Conservation (phyloP, 2,797 vertebrate species). For the Morus bassanus region DNA sequence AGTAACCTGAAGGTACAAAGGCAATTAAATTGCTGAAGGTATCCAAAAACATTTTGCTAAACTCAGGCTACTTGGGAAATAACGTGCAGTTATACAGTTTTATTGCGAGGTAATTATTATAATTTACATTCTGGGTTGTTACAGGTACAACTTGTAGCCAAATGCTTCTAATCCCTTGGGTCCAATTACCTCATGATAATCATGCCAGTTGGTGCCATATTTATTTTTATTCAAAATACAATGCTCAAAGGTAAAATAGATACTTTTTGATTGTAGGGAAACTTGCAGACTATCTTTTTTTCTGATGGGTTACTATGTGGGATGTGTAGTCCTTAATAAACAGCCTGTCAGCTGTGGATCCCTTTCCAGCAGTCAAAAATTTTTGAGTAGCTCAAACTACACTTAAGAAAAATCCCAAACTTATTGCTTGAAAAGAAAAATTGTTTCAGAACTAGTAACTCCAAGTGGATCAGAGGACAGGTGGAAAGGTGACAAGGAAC, state of each 20-base stretch:
- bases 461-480: not conserved
- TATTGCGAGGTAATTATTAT: constrained; percentile 2
- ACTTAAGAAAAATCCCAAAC: not conserved
- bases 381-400: not conserved
- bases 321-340: not conserved
- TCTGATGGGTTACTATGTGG: not conserved
- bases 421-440: not conserved
- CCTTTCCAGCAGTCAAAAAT: not conserved
- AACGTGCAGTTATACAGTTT: not conserved
- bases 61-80: constrained; percentile 8
- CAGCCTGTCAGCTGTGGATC: not conserved
- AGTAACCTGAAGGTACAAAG: not conserved
- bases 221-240: constrained; percentile 6
- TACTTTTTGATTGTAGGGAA: not conserved
- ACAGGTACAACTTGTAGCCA: not conserved
- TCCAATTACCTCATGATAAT: constrained; percentile 44
- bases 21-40: not conserved
- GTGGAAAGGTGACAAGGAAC: not conserved
- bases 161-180: constrained; percentile 5
- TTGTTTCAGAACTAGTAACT: not conserved
- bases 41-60: constrained; percentile 28
- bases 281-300: not conserved
- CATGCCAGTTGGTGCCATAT: not conserved
- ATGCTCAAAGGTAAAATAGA: not conserved
- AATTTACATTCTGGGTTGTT: constrained; percentile 9